These are phyloP conservation scores for Micoletzkya japonica DNA, from an alignment of 2,888 invertebrate species.

Conservation along the genomic window DNA sequence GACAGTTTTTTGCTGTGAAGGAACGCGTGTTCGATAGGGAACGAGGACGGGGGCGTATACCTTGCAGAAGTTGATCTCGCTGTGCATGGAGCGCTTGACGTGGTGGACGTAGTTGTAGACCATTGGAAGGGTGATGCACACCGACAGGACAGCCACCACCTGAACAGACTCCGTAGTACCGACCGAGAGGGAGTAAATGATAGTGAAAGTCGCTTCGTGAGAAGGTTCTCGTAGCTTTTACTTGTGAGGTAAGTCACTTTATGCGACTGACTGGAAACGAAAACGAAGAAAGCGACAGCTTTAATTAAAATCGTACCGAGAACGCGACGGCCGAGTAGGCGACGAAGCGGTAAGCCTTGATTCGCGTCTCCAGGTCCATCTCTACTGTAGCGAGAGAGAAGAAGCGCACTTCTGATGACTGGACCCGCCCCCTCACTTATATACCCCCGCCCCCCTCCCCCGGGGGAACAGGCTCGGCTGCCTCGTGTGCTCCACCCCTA, in stretches of 20 bases:
- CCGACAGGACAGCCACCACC: constrained; percentile 47
- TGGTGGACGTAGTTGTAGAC: constrained; percentile 62
- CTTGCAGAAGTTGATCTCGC: constrained; percentile 60
- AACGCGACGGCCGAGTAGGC: constrained; percentile 42
- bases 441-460: constrained; percentile 1
- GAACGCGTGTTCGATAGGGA: neutral
- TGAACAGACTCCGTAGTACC: neutral
- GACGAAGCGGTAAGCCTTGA: constrained; percentile 42
- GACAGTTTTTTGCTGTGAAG: no score
- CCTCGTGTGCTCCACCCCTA: no score
- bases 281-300: no score
- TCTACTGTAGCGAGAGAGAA: neutral
- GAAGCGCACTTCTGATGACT: constrained; percentile 11
- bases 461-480: neutral
- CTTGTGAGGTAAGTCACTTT: no score
- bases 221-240: neutral
- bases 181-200: no score
- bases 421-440: neutral
- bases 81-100: constrained; percentile 58
- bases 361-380: constrained; percentile 41
- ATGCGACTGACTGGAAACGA: no score
- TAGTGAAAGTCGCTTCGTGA: neutral
- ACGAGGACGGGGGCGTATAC: no score
- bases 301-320: constrained; percentile 33
- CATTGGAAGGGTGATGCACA: constrained; percentile 59